Percentiles rank a stretch among this genome's conserved stretches.
phyloP scores from a whole-genome alignment of 2,113 vertebrate genomes.

The Steatornis caripensis region DNA sequence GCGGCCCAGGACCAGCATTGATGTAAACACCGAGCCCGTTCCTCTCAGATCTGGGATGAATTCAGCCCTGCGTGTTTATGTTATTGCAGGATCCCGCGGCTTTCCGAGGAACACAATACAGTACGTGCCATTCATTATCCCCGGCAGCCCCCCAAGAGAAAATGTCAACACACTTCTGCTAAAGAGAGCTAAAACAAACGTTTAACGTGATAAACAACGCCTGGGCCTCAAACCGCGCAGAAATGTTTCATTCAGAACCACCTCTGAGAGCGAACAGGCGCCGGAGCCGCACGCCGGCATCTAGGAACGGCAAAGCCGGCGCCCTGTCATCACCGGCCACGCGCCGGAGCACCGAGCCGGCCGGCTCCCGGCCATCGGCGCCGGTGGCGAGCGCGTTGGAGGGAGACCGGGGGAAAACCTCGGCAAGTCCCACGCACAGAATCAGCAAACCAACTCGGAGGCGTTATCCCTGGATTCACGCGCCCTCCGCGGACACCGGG shows the following conservation, averaged over 20 bases:
- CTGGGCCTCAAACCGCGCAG: not conserved
- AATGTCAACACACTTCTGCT: slow-evolving; percentile 8
- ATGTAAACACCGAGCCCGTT: not conserved
- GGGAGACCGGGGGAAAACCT: not conserved
- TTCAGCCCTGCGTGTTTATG: not conserved
- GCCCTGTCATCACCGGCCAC: not conserved
- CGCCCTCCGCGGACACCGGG: not conserved
- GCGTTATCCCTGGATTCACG: fast-evolving
- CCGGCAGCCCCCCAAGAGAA: not conserved
- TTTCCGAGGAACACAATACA: not conserved
- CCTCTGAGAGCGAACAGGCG: not conserved
- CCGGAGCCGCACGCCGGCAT: not conserved
- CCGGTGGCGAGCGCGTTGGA: fast-evolving
- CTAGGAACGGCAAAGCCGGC: not conserved
- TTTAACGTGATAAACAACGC: not conserved
- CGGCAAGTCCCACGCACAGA: fast-evolving
- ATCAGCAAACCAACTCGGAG: fast-evolving
- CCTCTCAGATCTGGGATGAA: not conserved
- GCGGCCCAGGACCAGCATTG: not conserved
- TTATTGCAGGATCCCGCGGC: not conserved
- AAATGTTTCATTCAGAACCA: not conserved
- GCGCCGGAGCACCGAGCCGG: not conserved
- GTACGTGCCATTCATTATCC: slow-evolving; percentile 9
- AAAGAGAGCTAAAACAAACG: slow-evolving; percentile 1
- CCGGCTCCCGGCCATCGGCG: not conserved